Evolutionary conservation across 2,113 vertebrate genomes (phyloP).

Genomic region (Periophthalmus modestus): DNA sequence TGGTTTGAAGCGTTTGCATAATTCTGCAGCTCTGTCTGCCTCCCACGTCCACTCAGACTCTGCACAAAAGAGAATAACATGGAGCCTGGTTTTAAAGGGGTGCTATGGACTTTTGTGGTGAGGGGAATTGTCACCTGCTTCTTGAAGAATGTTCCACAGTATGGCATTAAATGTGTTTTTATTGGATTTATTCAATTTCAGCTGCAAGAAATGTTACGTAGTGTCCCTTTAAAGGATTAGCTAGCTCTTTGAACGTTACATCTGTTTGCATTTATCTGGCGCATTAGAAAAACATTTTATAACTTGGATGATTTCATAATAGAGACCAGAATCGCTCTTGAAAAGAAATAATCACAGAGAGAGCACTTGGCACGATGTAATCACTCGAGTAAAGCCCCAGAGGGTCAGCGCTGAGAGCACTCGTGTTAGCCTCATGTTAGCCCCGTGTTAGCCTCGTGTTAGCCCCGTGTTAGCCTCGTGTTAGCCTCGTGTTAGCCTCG

Average conservation of each 20-base stretch:
- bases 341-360: slow-evolving; percentile 26
- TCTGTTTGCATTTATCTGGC: slow-evolving; percentile 14
- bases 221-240: slow-evolving; percentile 18
- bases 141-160: too few relatives aligned
- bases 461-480: too few relatives aligned
- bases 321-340: slow-evolving; percentile 26
- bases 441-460: too few relatives aligned
- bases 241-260: background rate
- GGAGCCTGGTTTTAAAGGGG: slow-evolving; percentile 16
- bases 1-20: slow-evolving; percentile 54
- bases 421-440: too few relatives aligned
- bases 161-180: too few relatives aligned
- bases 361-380: slow-evolving; percentile 22
- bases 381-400: slow-evolving; percentile 15
- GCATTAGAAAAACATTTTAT: slow-evolving; percentile 12
- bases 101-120: too few relatives aligned
- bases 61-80: slow-evolving; percentile 9
- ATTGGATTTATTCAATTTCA: too few relatives aligned
- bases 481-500: too few relatives aligned
- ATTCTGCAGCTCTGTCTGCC: slow-evolving; percentile 31
- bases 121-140: too few relatives aligned
- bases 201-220: too few relatives aligned
- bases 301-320: slow-evolving; percentile 16
- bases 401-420: background rate
- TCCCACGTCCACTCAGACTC: slow-evolving; percentile 20